Percentiles rank a stretch among this genome's conserved stretches.
Conservation (phyloP, 2,113 vertebrate species). For the Nannospalax galili region DNA sequence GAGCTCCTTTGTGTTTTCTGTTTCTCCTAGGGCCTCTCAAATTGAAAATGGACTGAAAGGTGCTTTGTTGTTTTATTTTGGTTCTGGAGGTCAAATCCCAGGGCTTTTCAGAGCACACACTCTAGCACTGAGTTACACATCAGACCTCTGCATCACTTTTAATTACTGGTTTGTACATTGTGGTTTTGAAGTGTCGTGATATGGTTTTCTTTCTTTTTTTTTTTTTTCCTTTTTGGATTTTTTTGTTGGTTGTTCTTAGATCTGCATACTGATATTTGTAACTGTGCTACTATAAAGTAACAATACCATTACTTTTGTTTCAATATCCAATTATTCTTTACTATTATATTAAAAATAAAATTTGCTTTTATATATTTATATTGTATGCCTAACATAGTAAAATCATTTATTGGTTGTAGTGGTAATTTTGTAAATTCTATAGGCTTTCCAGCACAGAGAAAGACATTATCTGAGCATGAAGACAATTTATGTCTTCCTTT, state of each 20-base stretch:
- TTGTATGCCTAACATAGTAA: not conserved
- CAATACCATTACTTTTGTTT: not conserved
- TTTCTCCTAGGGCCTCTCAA: not conserved
- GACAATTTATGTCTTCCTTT: no score
- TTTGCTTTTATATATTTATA: not conserved
- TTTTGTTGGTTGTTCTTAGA: not conserved
- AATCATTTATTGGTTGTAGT: not conserved
- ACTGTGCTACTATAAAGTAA: not conserved
- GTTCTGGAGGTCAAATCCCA: not conserved
- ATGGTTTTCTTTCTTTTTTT: not conserved
- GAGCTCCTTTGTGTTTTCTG: not conserved
- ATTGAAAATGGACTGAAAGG: not conserved
- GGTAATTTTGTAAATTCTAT: no score
- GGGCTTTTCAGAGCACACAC: no score
- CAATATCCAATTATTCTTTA: not conserved
- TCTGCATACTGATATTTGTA: not conserved
- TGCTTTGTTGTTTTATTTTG: not conserved
- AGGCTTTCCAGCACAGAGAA: not conserved
- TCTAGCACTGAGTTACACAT: not conserved
- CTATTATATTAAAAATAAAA: not conserved
- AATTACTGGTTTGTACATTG: not conserved
- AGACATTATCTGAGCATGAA: not conserved
- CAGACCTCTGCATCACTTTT: not conserved
- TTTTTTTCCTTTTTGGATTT: not conserved
- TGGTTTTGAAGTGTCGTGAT: not conserved